Base-by-base conservation (phyloP, 2,888 invertebrate genomes). In the Odontocolon sp. region DNA sequence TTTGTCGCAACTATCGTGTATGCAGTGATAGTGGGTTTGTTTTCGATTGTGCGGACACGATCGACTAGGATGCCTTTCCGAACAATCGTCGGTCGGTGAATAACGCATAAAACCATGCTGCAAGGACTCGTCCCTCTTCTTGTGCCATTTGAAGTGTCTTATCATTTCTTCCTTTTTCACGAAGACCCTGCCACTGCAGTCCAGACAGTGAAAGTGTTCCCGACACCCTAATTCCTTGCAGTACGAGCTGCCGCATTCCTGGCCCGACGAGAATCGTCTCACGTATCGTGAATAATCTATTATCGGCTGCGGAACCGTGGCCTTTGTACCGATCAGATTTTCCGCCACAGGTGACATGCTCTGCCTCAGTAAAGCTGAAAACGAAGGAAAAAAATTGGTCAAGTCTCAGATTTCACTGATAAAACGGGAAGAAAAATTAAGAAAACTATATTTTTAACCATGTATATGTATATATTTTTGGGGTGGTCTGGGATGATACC, bases 151-250 rank as follows among this genome's bases (percentile, higher is more conserved):
- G 89, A 98, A 97, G 91, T 99, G 99, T 42, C 99, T 94, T 81
- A 99, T 98, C 96, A 99, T 99, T 90, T 99, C 99, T 90, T 99
- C 99, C 89, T 99, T 98, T 91, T 99, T 98, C 86, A 97, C 95
- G 89, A 99, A 97, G n/a, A 98, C 97, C 86, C 97, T 93, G 74
- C 94, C 92, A 73, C 93, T 94, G 91, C 96, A 97, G 91, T 95
- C 95, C 77, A 95, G 90, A 87, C 97, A 98, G 90, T 99, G 99
- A 91, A 98, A 99, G 90, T 99, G 99, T 89, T 99, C 99, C 84
- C 98, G 92, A 91, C 97, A 97, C 80, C 96, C 96, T 81, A 97
- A 92, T 87, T 97, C 97, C 87, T 96, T 95, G 93, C 97, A 97
- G 90, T 96, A 95, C 33, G 94, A 93, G 72, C 94, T 95, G 11